A percentile compares a stretch with the other conserved stretches of the same genome.
These are phyloP conservation scores for Drosophila bunnanda DNA, from an alignment of 2,888 invertebrate genomes.

Conservation along the genomic window DNA sequence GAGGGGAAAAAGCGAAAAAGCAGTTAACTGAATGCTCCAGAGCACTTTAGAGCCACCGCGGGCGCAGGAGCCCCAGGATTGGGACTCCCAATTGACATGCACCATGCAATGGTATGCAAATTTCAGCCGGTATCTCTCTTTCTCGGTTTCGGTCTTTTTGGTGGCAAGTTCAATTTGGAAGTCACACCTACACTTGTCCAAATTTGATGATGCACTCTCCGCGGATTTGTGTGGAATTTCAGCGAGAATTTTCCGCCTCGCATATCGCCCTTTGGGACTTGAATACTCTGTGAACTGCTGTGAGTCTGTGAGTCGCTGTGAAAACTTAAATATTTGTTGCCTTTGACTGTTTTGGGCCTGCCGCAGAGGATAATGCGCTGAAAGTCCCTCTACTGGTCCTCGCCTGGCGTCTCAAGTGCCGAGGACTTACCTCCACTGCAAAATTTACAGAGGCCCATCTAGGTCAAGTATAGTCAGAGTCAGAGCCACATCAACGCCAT, in stretches of 20 bases:
- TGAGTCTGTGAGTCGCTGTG: background rate
- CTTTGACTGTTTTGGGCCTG: conserved; percentile 25
- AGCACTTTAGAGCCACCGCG: conserved; percentile 51
- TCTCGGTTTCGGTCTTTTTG: conserved; percentile 6
- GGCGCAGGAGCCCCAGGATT: conserved; percentile 1
- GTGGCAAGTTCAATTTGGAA: conserved; percentile 62
- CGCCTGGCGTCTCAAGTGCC: conserved; percentile 56
- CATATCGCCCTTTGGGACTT: conserved; percentile 23
- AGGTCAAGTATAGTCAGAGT: conserved; percentile 62
- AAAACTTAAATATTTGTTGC: conserved; percentile 49
- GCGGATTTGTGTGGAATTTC: conserved; percentile 41
- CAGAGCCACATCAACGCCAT: conserved; percentile 34
- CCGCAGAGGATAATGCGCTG: conserved; percentile 30
- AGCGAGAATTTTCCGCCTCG: conserved; percentile 23
- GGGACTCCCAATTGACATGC: conserved; percentile 61
- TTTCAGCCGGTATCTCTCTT: conserved; percentile 34
- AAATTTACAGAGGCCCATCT: conserved; percentile 51
- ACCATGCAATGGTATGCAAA: conserved; percentile 66
- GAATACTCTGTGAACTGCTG: background rate
- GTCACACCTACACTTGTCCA: conserved; percentile 65
- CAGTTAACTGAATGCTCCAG: conserved; percentile 44
- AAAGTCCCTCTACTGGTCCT: conserved; percentile 39
- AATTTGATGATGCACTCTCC: conserved; percentile 51
- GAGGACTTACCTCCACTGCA: conserved; percentile 40
- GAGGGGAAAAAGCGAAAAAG: conserved; percentile 19